Percentiles rank a stretch among this genome's conserved stretches.
phyloP scores from a whole-genome alignment of 2,113 vertebrate species.

The Sinocyclocheilus rhinocerous region DNA sequence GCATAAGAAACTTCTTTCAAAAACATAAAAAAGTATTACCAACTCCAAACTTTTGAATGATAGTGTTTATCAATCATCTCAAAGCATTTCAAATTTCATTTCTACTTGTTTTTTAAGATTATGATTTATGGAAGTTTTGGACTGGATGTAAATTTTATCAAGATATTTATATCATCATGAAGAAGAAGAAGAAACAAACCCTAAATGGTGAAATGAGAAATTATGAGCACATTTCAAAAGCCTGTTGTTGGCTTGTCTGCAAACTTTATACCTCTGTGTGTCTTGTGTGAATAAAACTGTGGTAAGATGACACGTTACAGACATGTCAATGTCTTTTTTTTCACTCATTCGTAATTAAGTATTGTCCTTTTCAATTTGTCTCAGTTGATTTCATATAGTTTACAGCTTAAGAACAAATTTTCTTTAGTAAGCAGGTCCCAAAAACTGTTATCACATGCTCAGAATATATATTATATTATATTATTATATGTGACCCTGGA shows the following conservation, averaged over 20 bases:
- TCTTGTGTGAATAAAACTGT: constrained; percentile 33
- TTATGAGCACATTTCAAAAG: constrained; percentile 66
- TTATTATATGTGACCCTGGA: neutral
- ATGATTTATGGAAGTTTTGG: constrained; percentile 71
- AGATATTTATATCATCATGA: constrained; percentile 84
- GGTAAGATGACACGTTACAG: neutral
- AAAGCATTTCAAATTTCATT: constrained; percentile 73
- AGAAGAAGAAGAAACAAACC: constrained; percentile 46
- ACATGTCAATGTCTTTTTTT: neutral
- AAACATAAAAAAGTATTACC: neutral
- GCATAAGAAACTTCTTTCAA: neutral
- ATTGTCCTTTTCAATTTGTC: neutral
- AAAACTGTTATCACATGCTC: neutral
- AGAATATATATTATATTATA: neutral
- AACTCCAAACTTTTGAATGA: neutral
- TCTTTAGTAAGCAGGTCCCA: neutral
- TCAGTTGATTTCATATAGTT: neutral
- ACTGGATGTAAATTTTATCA: constrained; percentile 81
- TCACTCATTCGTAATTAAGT: neutral
- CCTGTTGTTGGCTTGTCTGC: constrained; percentile 61
- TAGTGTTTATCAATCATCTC: neutral
- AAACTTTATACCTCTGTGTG: constrained; percentile 61
- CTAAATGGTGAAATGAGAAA: constrained; percentile 53
- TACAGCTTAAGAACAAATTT: neutral
- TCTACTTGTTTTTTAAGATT: constrained; percentile 67